Evolutionary conservation across 92 coral and sea anemone genomes (phyloP), one percentile per base, ranked within the genome.

Genomic region (Palythoa grandiflora): DNA sequence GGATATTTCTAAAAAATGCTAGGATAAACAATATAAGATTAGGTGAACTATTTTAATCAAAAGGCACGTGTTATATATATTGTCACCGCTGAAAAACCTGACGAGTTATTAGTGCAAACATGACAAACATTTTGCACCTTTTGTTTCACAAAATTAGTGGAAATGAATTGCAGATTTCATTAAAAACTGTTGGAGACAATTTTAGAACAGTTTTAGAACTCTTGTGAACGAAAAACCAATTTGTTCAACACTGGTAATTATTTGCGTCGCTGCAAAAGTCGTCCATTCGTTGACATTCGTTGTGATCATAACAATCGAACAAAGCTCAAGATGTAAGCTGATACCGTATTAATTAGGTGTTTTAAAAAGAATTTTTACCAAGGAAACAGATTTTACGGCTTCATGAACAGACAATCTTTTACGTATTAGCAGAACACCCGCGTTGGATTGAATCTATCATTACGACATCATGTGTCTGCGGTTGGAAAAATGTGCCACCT

Each of bases 91-190:
- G 50, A 44, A 7, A 17, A 19, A 17, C 70, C 21, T 63, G 35
- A 63, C 20, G 70, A 63, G 9, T 63, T 8, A n/a, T 63, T 63
- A 63, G 9, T 21, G 9, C 35, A 63, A 63, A 63, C 21, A 63
- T 63, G 70, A 63, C 20, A 63, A 63, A 63, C 20, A 63, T n/a
- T 63, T 63, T 35, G 20, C 70, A 63, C 70, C 70, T 63, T 63
- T 63, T 63, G 37, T 17, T 63, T 55, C 61, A 55, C 17, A 55
- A 9, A 55, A 55, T 55, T 55, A 15, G 61, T 55, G 61, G 9
- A n/a, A 17, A 63, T 63, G 6, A n/a, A 3, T 63, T n/a, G 7
- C 36, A 63, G 28, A 63, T 19, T 63, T 55, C 28, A 19, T 21
- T 28, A 28, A 17, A n/a, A 17, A 44, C 50, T 44, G 50, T 44